A percentile compares a stretch with the other conserved stretches of the same genome.
phyloP scores from a whole-genome alignment of 1,140 invertebrate genomes.

The Drosophila ohnishii region DNA sequence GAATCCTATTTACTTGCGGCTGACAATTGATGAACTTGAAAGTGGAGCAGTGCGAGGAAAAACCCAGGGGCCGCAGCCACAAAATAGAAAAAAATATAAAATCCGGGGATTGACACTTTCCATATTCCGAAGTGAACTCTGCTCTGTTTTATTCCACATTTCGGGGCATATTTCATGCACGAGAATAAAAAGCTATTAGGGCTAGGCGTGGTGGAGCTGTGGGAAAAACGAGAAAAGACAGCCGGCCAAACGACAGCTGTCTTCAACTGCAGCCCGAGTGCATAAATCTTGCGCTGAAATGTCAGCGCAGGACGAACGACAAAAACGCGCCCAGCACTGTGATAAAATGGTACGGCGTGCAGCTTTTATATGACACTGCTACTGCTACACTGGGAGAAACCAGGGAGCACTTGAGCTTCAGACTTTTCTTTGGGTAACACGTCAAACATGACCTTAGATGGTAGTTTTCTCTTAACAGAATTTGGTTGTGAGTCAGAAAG shows the following conservation, averaged over 20 bases:
- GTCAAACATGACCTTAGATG: not conserved
- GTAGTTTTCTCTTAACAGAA: not conserved
- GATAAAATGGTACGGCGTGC: slow-evolving; percentile 71
- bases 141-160: slow-evolving; percentile 67
- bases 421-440: not conserved
- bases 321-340: slow-evolving; percentile 58
- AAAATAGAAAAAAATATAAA: slow-evolving; percentile 18
- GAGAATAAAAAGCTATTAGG: slow-evolving; percentile 78
- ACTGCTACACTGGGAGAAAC: slow-evolving; percentile 5
- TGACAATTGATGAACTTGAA: slow-evolving; percentile 66
- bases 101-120: slow-evolving; percentile 75
- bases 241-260: slow-evolving; percentile 75
- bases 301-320: slow-evolving; percentile 54
- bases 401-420: too few relatives aligned
- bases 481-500: not conserved
- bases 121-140: slow-evolving; percentile 47
- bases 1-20: slow-evolving; percentile 34
- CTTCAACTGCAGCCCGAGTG: slow-evolving; percentile 78
- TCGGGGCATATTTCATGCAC: slow-evolving; percentile 76
- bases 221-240: slow-evolving; percentile 47
- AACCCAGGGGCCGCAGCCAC: not conserved
- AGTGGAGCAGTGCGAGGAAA: slow-evolving; percentile 24
- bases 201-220: slow-evolving; percentile 16
- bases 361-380: slow-evolving; percentile 61
- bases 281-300: slow-evolving; percentile 80